Evolutionary conservation across 2,888 invertebrate species (phyloP).

Genomic region (Agrilus biguttatus): DNA sequence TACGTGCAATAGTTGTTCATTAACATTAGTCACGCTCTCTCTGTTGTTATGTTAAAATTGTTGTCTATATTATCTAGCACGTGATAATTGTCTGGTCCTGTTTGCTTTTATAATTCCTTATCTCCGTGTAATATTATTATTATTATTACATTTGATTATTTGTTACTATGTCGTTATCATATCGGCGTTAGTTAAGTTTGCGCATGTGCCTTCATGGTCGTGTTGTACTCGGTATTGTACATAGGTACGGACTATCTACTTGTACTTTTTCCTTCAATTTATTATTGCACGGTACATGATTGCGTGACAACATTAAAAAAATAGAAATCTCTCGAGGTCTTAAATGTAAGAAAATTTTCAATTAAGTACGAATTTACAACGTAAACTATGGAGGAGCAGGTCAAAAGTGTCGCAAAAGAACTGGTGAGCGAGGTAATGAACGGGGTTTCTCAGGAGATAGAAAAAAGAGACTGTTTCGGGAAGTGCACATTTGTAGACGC

Average conservation of each 20-base stretch:
- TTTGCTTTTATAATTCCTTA: too few relatives aligned
- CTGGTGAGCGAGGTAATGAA: constrained; percentile 27
- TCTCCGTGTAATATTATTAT: too few relatives aligned
- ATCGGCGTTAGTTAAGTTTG: too few relatives aligned
- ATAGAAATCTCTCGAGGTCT: background rate
- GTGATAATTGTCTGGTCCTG: too few relatives aligned
- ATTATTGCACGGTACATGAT: too few relatives aligned
- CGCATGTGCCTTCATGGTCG: too few relatives aligned
- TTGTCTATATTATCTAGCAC: too few relatives aligned
- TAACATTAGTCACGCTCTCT: background rate
- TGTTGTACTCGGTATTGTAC: background rate
- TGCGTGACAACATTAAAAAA: too few relatives aligned
- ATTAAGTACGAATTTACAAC: constrained; percentile 4
- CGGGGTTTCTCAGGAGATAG: constrained; percentile 18
- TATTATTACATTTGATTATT: too few relatives aligned
- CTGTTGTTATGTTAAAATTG: background rate
- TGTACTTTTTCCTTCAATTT: constrained; percentile 2
- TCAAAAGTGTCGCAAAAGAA: constrained; percentile 21
- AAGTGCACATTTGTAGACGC: constrained; percentile 3
- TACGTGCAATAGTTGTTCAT: background rate
- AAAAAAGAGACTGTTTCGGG: background rate
- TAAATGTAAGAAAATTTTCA: constrained; percentile 4
- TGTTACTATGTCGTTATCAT: too few relatives aligned
- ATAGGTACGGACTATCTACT: constrained; percentile 6
- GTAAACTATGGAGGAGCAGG: constrained; percentile 13